These are phyloP conservation scores for Oryzias celebensis DNA, from an alignment of 2,113 vertebrate species.

Conservation along the genomic window DNA sequence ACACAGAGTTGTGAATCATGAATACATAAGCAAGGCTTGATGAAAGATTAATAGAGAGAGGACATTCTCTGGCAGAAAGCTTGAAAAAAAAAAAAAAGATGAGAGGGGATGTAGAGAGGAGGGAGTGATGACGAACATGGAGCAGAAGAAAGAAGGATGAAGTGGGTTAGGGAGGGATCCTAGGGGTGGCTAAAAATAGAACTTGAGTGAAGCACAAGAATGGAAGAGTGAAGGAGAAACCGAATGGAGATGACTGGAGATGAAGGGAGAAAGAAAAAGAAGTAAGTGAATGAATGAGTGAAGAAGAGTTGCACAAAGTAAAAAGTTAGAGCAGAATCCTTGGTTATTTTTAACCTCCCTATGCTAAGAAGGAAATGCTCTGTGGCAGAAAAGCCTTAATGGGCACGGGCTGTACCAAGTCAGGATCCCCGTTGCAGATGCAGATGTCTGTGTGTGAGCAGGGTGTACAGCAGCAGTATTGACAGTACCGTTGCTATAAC, in stretches of 20 bases:
- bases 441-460: conserved; percentile 11
- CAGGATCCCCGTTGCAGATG: conserved; percentile 21
- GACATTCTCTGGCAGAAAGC: conserved; percentile 83
- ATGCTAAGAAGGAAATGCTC: conserved; percentile 62
- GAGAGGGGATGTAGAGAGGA: conserved; percentile 44
- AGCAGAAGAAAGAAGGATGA: conserved; percentile 55
- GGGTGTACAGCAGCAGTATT: not conserved
- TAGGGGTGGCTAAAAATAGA: conserved; percentile 91
- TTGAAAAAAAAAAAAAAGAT: conserved; percentile 52
- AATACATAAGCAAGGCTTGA: conserved; percentile 76
- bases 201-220: conserved; percentile 66
- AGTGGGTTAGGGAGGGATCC: conserved; percentile 71
- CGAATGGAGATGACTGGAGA: conserved; percentile 40
- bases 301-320: conserved; percentile 48
- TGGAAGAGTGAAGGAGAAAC: conserved; percentile 60
- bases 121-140: conserved; percentile 64
- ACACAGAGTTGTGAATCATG: conserved; percentile 31
- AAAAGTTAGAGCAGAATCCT: conserved; percentile 55
- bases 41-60: conserved; percentile 86
- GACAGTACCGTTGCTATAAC: conserved; percentile 21
- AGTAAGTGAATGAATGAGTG: conserved; percentile 29
- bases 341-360: conserved; percentile 67
- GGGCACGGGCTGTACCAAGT: conserved; percentile 49
- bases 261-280: not conserved
- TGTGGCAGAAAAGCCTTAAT: conserved; percentile 63